Evolutionary conservation across 2,888 invertebrate genomes (phyloP), one percentile per base, ranked within the genome.

Genomic region (Resseliella maxima): DNA sequence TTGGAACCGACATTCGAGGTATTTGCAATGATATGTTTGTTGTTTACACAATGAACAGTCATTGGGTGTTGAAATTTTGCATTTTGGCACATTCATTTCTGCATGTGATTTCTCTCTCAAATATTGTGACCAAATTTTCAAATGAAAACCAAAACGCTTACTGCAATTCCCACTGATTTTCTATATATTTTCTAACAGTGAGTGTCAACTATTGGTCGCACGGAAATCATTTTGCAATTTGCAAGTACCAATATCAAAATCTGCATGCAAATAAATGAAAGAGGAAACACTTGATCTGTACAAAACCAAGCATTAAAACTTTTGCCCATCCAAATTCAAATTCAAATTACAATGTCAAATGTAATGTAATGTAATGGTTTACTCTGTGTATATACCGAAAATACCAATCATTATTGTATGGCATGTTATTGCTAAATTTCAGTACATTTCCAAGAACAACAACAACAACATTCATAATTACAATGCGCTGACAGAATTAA

Each of bases 221-320:
- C 24, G 24, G 6, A 24, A 59, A 59, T 59, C 24, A 59, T 1
- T 59, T 59, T 59, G 24, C 72, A 3, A 15, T 72, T 2, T 8
- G 59, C 59, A 72, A 31, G n/a, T 72, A 35, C 72, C 72, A 72
- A 35, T 72, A 72, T 72, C 72, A 72, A 72, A 72, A 72, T 72
- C 72, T 72, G 72, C 72, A 31, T 72, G 15, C 31, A 72, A 72
- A 72, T 72, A 72, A 72, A 1, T 1, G 15, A 50, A 31, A 31
- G 31, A 12, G 31, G 31, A 72, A 31, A 72, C 72, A 3, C 18
- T 72, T 12, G 12, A 72, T 72, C 31, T 72, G 72, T 31, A 72
- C 72, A 72, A 72, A 72, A 72, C 72, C 72, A 72, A 18, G 72
- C 31, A 72, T 72, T 72, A 72, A 72, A 72, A 72, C 35, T 72